Evolutionary conservation across 2,888 invertebrate genomes (phyloP).

Genomic region (Pyrocoelia pectoralis): DNA sequence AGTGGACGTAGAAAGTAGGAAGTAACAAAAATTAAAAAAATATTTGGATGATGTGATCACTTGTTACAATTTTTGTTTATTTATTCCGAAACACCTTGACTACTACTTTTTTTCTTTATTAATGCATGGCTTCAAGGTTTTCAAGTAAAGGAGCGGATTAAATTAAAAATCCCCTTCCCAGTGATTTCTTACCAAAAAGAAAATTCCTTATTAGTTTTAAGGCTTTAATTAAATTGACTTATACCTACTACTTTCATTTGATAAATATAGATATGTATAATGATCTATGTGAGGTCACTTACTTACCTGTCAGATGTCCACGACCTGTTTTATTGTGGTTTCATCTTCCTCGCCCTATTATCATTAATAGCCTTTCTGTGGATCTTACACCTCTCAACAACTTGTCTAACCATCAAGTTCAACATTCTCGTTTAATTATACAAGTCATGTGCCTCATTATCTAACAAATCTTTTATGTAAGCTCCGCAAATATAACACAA

Average conservation of each 20-base stretch:
- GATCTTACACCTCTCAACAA: constrained; percentile 7
- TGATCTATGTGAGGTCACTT: not conserved
- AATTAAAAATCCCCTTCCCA: no score
- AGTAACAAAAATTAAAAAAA: no score
- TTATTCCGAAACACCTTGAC: no score
- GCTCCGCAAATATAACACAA: not conserved
- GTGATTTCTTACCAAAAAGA: no score
- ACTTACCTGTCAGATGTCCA: constrained; percentile 2
- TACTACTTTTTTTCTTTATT: no score
- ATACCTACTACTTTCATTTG: not conserved
- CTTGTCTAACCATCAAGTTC: constrained; percentile 9
- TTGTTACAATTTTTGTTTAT: no score
- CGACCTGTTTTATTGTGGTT: constrained; percentile 7
- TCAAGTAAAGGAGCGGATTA: no score
- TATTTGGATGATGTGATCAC: no score
- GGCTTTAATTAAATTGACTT: no score
- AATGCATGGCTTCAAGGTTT: no score
- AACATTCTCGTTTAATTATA: constrained; percentile 4
- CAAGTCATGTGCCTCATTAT: constrained; percentile 8
- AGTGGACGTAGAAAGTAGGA: no score
- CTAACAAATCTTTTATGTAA: constrained; percentile 7
- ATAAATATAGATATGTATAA: not conserved
- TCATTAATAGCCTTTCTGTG: constrained; percentile 5
- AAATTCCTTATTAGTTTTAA: no score
- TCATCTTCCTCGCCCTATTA: constrained; percentile 2